Conservation (phyloP, 2,888 invertebrate species). For the Pyrgus malvae region DNA sequence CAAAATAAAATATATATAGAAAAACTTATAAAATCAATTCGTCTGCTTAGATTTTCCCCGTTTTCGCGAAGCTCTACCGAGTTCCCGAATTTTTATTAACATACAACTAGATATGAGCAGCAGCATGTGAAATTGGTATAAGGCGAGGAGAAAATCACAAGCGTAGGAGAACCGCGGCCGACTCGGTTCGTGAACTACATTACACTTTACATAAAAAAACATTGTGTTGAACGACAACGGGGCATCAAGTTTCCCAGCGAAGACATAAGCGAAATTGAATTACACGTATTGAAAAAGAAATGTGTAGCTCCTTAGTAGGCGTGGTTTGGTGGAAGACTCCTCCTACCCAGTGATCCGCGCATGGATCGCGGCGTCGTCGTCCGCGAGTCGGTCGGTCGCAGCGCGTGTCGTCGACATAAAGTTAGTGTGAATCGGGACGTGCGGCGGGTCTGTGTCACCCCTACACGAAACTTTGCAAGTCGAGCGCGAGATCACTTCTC, state of each 20-base stretch:
- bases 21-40: neutral
- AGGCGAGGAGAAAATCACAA: conserved; percentile 63
- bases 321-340: conserved; percentile 74
- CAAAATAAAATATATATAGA: no score
- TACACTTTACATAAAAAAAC: conserved; percentile 82
- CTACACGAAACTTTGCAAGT: conserved; percentile 53
- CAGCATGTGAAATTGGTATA: conserved; percentile 75
- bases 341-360: conserved; percentile 73
- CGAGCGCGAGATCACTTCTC: conserved; percentile 50
- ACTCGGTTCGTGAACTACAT: conserved; percentile 78
- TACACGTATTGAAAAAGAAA: conserved; percentile 83
- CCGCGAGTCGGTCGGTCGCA: conserved; percentile 52
- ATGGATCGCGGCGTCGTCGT: conserved; percentile 64
- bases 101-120: conserved; percentile 60
- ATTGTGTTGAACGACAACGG: conserved; percentile 81
- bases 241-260: conserved; percentile 82
- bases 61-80: neutral
- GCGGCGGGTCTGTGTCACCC: conserved; percentile 55
- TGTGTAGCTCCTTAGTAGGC: conserved; percentile 81
- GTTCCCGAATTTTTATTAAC: conserved; percentile 35
- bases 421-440: conserved; percentile 56
- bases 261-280: conserved; percentile 83
- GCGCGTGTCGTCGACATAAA: conserved; percentile 46
- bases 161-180: conserved; percentile 61
- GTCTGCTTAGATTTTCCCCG: neutral